Percentiles rank a stretch among this genome's conserved stretches.
Evolutionary conservation across 2,888 invertebrate species (phyloP).

Genomic region (Caenorhabditis imperialis): DNA sequence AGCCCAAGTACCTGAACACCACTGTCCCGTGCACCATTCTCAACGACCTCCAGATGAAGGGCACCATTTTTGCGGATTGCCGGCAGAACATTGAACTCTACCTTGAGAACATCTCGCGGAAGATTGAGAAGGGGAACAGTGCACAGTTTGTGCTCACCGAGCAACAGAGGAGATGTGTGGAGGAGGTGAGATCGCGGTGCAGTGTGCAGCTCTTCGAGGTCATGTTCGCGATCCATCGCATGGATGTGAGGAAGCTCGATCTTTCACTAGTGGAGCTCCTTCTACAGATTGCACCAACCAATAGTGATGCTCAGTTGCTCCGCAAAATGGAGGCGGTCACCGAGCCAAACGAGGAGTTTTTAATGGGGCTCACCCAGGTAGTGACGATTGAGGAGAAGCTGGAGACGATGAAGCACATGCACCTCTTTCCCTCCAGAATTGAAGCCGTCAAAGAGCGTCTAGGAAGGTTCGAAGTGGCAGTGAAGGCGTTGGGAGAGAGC

Average conservation of each 20-base stretch:
- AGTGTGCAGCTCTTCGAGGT: conserved; percentile 69
- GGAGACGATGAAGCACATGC: conserved; percentile 68
- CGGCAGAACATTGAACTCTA: conserved; percentile 43
- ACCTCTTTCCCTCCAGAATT: conserved; percentile 53
- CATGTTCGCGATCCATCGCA: conserved; percentile 71
- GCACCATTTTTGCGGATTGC: conserved; percentile 42
- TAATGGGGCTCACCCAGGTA: conserved; percentile 66
- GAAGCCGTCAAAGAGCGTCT: conserved; percentile 12
- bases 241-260: conserved; percentile 50
- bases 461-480: conserved; percentile 24
- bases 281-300: conserved; percentile 50
- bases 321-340: conserved; percentile 27
- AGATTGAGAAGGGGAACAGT: conserved; percentile 19
- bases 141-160: conserved; percentile 17
- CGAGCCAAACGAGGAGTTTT: conserved; percentile 49
- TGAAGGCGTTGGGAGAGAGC: conserved; percentile 37
- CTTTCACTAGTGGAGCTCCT: conserved; percentile 28
- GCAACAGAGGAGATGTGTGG: conserved; percentile 11
- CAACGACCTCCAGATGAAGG: conserved; percentile 49
- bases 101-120: conserved; percentile 44
- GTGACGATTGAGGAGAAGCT: conserved; percentile 74
- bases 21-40: conserved; percentile 24
- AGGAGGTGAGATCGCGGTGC: conserved; percentile 60
- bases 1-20: conserved; percentile 37
- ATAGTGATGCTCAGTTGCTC: conserved; percentile 50